A percentile compares a stretch with the other conserved stretches of the same genome.
Evolutionary conservation across 2,113 vertebrate genomes (phyloP).

Genomic region (Catharus fuscescens): DNA sequence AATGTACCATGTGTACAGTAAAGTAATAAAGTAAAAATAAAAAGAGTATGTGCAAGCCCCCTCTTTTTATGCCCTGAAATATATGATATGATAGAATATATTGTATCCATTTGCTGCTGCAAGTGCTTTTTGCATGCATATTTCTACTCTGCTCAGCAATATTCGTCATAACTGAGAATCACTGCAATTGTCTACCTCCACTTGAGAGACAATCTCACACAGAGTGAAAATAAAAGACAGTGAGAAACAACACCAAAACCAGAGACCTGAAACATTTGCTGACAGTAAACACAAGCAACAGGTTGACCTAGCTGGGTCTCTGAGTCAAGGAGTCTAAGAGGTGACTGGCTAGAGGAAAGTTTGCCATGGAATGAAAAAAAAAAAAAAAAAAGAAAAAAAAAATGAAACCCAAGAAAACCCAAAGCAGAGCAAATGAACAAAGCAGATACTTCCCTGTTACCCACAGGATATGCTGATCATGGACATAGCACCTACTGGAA

Average conservation of each 20-base stretch:
- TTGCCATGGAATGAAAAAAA: neutral
- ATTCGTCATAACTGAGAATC: neutral
- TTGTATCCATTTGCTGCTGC: neutral
- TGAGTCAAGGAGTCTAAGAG: neutral
- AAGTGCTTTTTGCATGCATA: neutral
- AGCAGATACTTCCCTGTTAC: neutral
- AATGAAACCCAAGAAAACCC: neutral
- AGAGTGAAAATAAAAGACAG: neutral
- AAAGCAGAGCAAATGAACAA: neutral
- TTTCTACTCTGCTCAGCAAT: neutral
- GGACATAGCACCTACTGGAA: neutral
- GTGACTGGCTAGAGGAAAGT: neutral
- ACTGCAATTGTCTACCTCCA: neutral
- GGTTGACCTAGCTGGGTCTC: neutral
- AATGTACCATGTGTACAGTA: neutral
- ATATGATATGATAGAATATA: neutral
- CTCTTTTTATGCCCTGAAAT: neutral
- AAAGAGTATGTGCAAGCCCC: neutral
- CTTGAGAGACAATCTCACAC: neutral
- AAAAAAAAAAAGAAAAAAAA: neutral
- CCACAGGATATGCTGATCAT: neutral
- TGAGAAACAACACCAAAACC: neutral
- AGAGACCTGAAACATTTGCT: neutral
- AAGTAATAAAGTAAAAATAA: neutral
- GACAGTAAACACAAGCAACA: neutral